Evolutionary conservation across 1,140 invertebrate species (phyloP), one percentile per base, ranked within the genome.

Genomic region (Drosophila sucinea): DNA sequence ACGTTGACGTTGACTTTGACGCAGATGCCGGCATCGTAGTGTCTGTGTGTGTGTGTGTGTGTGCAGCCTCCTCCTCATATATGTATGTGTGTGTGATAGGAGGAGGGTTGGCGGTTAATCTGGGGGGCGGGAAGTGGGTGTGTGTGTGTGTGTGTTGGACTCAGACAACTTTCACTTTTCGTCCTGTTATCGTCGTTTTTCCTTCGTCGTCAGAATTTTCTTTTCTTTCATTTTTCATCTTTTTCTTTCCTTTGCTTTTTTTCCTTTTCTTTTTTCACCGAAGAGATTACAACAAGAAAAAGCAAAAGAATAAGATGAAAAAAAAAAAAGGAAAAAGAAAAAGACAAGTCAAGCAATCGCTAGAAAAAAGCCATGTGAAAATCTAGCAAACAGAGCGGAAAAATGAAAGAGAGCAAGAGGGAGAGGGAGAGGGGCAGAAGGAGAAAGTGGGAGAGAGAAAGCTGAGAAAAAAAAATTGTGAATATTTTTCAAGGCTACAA

Each of bases 101-200:
- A 27, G 23, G 56, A 32, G 8, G 23, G 35, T 32, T 5, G 56
- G 25, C 27, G 25, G 44, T 51, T 27, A 25, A 27, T 51, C 17
- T 23, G 17, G 57, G 54, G 61, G 27, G 57, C 51, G 66, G 17
- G 0, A 17, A 17, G 27, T 60, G 66, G 51, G 7, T 27, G 41
- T 10, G 69, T 41, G 11, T 67, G 67, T 41, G 60, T 82, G 35
- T 8, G 10, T 35, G 17, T 17, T 17, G 86, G 75, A 75, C 71
- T 74, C 76, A 70, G 79, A 81, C 67, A 73, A 87, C 83, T 87
- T 87, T 87, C 84, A 82, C 73, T 87, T 85, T 86, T 35, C 79
- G 54, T 79, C 63, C 44, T 47, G 47, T 41, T 67, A 57, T 51
- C 76, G 65, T 82, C 83, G 68, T 81, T 81, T 85, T 85, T 71